Base-by-base conservation (phyloP, 2,113 vertebrate species). In the Vombatus ursinus region DNA sequence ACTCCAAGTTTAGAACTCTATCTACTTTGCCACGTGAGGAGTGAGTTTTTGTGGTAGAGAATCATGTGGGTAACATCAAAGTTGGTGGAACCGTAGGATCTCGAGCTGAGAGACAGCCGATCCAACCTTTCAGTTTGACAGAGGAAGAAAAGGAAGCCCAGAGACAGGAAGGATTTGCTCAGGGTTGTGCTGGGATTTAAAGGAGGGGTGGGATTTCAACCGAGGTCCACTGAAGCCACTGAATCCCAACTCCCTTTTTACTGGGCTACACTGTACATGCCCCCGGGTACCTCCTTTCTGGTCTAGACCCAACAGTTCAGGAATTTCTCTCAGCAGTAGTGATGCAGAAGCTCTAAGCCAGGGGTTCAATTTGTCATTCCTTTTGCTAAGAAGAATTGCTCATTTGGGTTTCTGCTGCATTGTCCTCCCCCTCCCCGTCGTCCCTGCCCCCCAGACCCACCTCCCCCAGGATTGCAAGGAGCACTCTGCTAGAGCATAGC, bases 351-450 rank as follows among this genome's bases (percentile, higher is more conserved):
- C 48, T 89, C 10, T 91, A 96, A 94, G 44, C 16, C 94, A 48
- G 92, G 16, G 89, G 92, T 77, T 61, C 93, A 92, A 54, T 94
- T 90, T 93, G 26, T 92, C 23, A 10, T 23, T 90, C 50, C n/a
- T 90, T 93, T 94, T 68, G 54, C 37, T 92, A 77, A 96, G 50
- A 96, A 93, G 52, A 96, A 93, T 91, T 94, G 91, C 77, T 96
- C 95, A 57, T 96, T 96, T 68, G 91, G 95, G 16, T 91, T 96
- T 95, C 91, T 93, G 92, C 95, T 94, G 14, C 94, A 52, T 93
- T 94, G 84, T 28, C 48, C 10, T 24, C 10, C 61, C 61, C 7
- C 3, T 92, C 16, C 44, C 10, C 61, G 93, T 90, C 61, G 93
- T 90, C 25, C 28, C 52, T 47, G 95, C 3, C 14, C 44, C 26